A percentile compares a stretch with the other conserved stretches of the same genome.
phyloP scores from a whole-genome alignment of 1,140 invertebrate genomes.

The Harpegnathos saltator region DNA sequence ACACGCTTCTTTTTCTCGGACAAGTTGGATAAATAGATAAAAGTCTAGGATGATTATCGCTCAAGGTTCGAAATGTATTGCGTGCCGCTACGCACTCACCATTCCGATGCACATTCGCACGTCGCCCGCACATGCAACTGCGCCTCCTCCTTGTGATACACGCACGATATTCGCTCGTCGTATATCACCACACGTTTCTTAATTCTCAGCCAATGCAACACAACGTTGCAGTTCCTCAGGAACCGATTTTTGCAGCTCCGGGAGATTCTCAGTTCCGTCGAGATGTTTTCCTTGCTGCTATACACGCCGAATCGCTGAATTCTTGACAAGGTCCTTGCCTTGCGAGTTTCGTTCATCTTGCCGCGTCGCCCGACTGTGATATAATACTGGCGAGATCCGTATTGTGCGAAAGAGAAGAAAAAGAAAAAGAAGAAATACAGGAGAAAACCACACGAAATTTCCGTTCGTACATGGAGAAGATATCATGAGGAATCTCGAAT shows the following conservation, averaged over 20 bases:
- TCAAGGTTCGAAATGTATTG: neutral
- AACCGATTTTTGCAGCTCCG: constrained; percentile 41
- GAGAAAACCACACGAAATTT: no score
- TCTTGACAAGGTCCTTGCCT: neutral
- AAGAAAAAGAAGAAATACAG: no score
- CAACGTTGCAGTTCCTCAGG: constrained; percentile 16
- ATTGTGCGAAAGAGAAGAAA: no score
- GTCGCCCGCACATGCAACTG: neutral
- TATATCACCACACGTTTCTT: constrained; percentile 5
- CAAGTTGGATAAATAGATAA: neutral
- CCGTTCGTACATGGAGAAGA: neutral
- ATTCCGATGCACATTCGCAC: neutral
- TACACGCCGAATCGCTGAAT: neutral
- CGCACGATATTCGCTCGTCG: constrained; percentile 10
- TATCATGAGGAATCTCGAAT: neutral
- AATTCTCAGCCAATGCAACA: constrained; percentile 28
- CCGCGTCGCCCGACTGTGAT: neutral
- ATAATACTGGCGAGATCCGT: neutral
- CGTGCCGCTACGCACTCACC: constrained; percentile 21
- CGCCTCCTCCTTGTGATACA: constrained; percentile 10
- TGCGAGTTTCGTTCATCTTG: constrained; percentile 18
- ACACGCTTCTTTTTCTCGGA: no score
- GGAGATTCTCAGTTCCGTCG: constrained; percentile 22
- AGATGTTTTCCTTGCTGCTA: constrained; percentile 4
- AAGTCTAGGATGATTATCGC: neutral